Conservation (phyloP, 1,140 invertebrate genomes). For the Xylocopa sonorina region DNA sequence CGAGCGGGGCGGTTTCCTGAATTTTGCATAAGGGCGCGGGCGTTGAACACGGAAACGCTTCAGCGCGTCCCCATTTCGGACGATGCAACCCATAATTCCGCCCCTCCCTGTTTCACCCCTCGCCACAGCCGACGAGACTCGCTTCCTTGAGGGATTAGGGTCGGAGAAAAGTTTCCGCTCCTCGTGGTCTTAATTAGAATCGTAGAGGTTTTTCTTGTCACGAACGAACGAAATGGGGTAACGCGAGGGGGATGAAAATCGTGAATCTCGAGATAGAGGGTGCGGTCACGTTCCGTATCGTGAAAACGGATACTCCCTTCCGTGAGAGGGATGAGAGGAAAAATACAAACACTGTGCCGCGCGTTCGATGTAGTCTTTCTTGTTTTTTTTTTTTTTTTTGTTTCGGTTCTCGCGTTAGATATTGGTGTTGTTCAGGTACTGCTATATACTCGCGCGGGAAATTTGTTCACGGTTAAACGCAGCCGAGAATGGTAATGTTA, state of each 20-base stretch:
- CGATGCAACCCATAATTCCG: not conserved
- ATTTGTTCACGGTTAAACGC: not conserved
- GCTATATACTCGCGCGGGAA: too few relatives aligned
- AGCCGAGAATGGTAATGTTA: not conserved
- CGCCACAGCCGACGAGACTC: too few relatives aligned
- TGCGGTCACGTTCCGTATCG: not conserved
- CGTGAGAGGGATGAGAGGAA: not conserved
- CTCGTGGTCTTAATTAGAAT: constrained; percentile 1
- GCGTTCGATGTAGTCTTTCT: too few relatives aligned
- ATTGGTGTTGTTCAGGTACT: too few relatives aligned
- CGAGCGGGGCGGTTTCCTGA: constrained; percentile 14
- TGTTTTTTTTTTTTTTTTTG: not conserved
- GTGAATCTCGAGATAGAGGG: not conserved
- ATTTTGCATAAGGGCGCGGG: constrained; percentile 10
- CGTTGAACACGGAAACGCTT: not conserved
- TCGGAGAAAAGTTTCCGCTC: not conserved
- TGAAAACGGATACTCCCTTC: not conserved
- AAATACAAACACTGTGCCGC: too few relatives aligned
- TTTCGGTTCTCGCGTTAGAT: not conserved
- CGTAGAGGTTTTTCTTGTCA: not conserved
- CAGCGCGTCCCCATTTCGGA: not conserved
- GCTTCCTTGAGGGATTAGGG: too few relatives aligned
- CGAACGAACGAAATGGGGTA: not conserved
- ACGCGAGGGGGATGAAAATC: not conserved
- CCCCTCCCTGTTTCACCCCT: too few relatives aligned